phyloP scores from a whole-genome alignment of 1,140 invertebrate genomes.

The Brachionus rotundiformis region DNA sequence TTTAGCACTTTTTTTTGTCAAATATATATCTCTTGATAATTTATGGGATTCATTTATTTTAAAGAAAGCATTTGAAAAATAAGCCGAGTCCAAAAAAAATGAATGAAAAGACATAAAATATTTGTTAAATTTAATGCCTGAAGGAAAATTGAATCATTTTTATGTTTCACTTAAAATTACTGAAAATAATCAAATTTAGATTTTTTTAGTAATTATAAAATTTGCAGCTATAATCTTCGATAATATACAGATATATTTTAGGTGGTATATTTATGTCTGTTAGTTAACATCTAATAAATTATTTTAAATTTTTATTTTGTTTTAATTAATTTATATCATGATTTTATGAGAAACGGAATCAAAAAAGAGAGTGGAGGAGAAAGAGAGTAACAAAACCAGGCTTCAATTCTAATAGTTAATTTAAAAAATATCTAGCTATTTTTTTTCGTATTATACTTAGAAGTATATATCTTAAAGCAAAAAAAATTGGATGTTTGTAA shows the following conservation, averaged over 20 bases:
- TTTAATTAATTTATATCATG: slow-evolving; percentile 5
- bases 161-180: background rate
- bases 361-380: background rate
- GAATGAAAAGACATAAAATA: background rate
- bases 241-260: slow-evolving; percentile 3
- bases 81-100: background rate
- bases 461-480: no score
- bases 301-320: background rate
- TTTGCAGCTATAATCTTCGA: slow-evolving; percentile 1
- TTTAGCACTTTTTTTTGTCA: slow-evolving; percentile 9
- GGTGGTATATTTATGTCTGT: slow-evolving; percentile 8
- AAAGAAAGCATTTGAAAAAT: background rate
- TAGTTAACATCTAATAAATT: slow-evolving; percentile 10
- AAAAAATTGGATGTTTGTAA: background rate
- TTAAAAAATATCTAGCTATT: background rate
- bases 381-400: background rate
- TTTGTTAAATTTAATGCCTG: background rate
- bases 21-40: slow-evolving; percentile 3
- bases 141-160: background rate
- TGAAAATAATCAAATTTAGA: background rate
- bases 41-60: background rate
- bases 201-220: slow-evolving; percentile 1
- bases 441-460: no score
- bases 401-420: background rate
- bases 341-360: background rate